Evolutionary conservation across 2,888 invertebrate genomes (phyloP).

Genomic region (Limnephilus rhombicus): DNA sequence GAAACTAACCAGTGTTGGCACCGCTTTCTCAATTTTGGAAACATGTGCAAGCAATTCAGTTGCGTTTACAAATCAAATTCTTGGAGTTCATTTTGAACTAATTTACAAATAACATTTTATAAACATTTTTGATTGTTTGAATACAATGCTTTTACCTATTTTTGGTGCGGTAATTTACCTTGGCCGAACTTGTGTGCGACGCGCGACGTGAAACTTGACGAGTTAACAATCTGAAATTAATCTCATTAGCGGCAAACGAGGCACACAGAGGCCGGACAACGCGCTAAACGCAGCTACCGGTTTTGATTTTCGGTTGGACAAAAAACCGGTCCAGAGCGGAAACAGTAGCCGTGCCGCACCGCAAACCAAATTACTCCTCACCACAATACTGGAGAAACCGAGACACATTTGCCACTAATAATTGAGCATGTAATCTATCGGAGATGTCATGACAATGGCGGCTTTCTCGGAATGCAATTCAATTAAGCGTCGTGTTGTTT

Average conservation of each 20-base stretch:
- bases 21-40: too few species aligned
- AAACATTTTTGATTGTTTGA: too few species aligned
- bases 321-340: conserved; percentile 59
- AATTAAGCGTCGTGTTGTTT: neutral
- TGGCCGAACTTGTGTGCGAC: too few species aligned
- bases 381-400: conserved; percentile 49
- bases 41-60: too few species aligned
- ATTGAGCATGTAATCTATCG: conserved; percentile 17
- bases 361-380: conserved; percentile 55
- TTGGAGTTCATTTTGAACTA: too few species aligned
- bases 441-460: conserved; percentile 11
- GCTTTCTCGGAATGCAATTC: conserved; percentile 29
- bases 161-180: too few species aligned
- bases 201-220: neutral
- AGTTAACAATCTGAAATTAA: conserved; percentile 55
- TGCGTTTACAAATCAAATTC: too few species aligned
- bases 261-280: conserved; percentile 33
- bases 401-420: conserved; percentile 49
- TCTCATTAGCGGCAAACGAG: conserved; percentile 61
- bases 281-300: conserved; percentile 57
- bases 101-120: too few species aligned
- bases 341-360: conserved; percentile 61
- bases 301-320: conserved; percentile 56
- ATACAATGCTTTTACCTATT: too few species aligned
- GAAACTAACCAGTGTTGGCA: too few species aligned